These are phyloP conservation scores for Harpalus rubripes DNA, from an alignment of 2,888 invertebrate species.

Conservation along the genomic window DNA sequence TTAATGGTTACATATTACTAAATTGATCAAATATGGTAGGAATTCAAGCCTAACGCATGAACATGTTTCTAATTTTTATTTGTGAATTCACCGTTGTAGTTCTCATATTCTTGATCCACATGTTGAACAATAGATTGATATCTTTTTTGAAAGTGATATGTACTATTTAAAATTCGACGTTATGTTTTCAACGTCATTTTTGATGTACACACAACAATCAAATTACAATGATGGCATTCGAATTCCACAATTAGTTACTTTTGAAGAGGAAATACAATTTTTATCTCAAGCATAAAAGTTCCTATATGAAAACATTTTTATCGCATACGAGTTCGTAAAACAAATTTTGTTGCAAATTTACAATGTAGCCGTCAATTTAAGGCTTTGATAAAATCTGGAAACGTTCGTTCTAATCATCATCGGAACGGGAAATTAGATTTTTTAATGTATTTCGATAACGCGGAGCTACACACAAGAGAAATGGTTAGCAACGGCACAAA, in stretches of 20 bases:
- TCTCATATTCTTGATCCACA: too few species aligned
- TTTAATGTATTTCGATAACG: slow-evolving; percentile 59
- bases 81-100: too few species aligned
- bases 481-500: slow-evolving; percentile 37
- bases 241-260: slow-evolving; percentile 16
- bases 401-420: slow-evolving; percentile 50
- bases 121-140: not conserved
- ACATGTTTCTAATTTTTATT: too few species aligned
- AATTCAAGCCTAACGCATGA: too few species aligned
- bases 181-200: not conserved
- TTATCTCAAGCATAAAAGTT: slow-evolving; percentile 27
- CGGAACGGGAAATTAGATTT: slow-evolving; percentile 50
- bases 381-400: slow-evolving; percentile 31
- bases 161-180: not conserved
- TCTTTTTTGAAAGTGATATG: not conserved
- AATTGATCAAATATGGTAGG: too few species aligned
- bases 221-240: slow-evolving; percentile 1
- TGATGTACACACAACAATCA: not conserved
- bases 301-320: slow-evolving; percentile 14
- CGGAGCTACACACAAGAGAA: slow-evolving; percentile 7
- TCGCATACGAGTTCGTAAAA: slow-evolving; percentile 28
- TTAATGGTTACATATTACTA: too few species aligned
- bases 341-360: slow-evolving; percentile 45
- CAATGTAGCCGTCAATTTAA: slow-evolving; percentile 46
- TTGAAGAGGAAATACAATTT: slow-evolving; percentile 34